Evolutionary conservation across 2,888 invertebrate genomes (phyloP).

Genomic region (Lydus trimaculatus): DNA sequence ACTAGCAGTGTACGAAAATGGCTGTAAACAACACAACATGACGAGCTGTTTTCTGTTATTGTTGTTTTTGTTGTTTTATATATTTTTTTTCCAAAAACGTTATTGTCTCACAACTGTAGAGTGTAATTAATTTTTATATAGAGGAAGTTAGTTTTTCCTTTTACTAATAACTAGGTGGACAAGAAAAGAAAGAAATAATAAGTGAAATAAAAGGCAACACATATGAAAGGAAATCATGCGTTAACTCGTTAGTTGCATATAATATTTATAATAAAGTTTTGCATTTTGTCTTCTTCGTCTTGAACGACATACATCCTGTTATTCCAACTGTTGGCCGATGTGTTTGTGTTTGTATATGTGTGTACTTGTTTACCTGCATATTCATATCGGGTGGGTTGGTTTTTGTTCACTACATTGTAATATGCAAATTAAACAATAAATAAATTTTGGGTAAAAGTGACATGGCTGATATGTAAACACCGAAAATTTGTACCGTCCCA

Average conservation of each 20-base stretch:
- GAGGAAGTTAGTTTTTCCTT: conserved; percentile 3
- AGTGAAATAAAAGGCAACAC: not conserved
- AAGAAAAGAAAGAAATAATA: not conserved
- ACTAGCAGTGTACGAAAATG: not conserved
- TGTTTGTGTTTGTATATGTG: conserved; percentile 14
- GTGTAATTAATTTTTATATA: not conserved
- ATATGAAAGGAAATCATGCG: conserved; percentile 30
- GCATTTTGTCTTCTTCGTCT: conserved; percentile 5
- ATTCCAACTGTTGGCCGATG: conserved; percentile 16
- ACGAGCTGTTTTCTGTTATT: not conserved
- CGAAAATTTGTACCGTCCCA: too few relatives aligned
- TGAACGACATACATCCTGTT: conserved; percentile 35
- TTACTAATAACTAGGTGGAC: not conserved
- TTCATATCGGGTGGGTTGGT: conserved; percentile 14
- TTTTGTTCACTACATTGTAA: not conserved
- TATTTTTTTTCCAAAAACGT: too few relatives aligned
- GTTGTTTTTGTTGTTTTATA: not conserved
- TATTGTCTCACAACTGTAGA: too few relatives aligned
- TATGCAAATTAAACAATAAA: not conserved
- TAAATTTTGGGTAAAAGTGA: too few relatives aligned
- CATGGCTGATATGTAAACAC: too few relatives aligned
- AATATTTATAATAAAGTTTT: conserved; percentile 5
- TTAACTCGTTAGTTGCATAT: conserved; percentile 31
- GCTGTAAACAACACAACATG: not conserved
- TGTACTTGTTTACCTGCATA: conserved; percentile 31